Base-by-base conservation (phyloP, 2,113 vertebrate genomes). In the Podiceps cristatus region DNA sequence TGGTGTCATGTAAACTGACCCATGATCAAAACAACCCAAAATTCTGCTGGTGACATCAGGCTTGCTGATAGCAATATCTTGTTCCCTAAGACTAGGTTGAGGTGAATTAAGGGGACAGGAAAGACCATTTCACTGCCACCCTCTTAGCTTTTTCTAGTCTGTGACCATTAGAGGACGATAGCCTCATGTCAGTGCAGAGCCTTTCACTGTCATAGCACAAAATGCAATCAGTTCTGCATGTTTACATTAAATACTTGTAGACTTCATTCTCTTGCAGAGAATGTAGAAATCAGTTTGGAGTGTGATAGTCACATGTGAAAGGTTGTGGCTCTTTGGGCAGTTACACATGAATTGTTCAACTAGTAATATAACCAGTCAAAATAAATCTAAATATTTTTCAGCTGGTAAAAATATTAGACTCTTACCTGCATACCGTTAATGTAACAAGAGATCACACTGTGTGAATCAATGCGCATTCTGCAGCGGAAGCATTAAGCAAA, bases 251-350 rank as follows among this genome's bases (percentile, higher is more conserved):
- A 69, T 47, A 22, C 27, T 68, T 88, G 31, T 31, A 50, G 31
- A 45, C 0, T 0, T 66, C 3, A 1, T 86, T 83, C 25, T 64
- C 25, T 76, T 72, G 42, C 44, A 67, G 58, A 63, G 31, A 50
- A 63, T 15, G 17, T 24, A 66, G 22, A 91, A 74, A 77, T 29
- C 37, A 67, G 7, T 19, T 47, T 71, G 28, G 18, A 13, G 9
- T 28, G 15, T 35, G 52, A 53, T 1, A 66, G 50, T 42, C 40
- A 69, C 13, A 23, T 17, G 12, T 31, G 33, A 77, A 86, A 77
- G 31, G 16, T 18, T 71, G 25, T 73, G 45, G 35, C 23, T 94
- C 10, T 76, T 67, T 15, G 37, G 7, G 27, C 29, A 45, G 5
- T 37, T 68, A 37, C 9, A 29, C 7, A 6, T 44, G 23, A 80